Base-by-base conservation (phyloP, 2,797 vertebrate species). In the Pagetopsis macropterus region DNA sequence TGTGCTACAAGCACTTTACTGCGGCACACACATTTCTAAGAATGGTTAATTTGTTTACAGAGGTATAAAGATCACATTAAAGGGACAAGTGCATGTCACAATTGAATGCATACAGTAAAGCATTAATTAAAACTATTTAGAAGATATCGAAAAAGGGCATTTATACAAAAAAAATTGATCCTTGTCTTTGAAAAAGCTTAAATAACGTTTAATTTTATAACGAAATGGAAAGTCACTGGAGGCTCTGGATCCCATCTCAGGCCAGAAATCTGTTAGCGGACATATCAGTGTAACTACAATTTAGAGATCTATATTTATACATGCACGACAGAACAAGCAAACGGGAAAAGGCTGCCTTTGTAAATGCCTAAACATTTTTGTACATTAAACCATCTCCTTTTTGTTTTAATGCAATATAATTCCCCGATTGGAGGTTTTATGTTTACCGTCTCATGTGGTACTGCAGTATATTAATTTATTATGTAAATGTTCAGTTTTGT, bases 281-380 rank as follows among this genome's bases (percentile, higher is more conserved):
- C 85, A 88, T 92, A 89, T 91, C 86, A 79, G 72, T 76, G 58
- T 66, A 80, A 84, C 73, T 78, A 76, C 70, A 65, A 70, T 80
- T 87, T 82, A 92, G 76, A 95, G 87, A 92, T 93, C 88, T 95
- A 94, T 94, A 94, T 94, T 93, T 94, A 72, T 94, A 94, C 31
- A 54, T 50, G 63, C 72, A 68, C 55, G 52, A 81, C 73, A 70
- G 71, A 78, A 88, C 59, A 77, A 91, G 69, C 68, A 78, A 84
- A 61, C 66, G 68, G 69, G 73, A 40, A 76, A 84, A 88, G 71
- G 89, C 89, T 91, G 90, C 91, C 91, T 94, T 94, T 93, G 78
- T 91, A 90, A 92, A 91, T 90, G 86, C 87, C 89, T 86, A 79
- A 78, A 68, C 31, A 43, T 83, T 92, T 94, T 94, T 89, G 89